Evolutionary conservation across 2,113 vertebrate genomes (phyloP).

Genomic region (Chauna torquata): DNA sequence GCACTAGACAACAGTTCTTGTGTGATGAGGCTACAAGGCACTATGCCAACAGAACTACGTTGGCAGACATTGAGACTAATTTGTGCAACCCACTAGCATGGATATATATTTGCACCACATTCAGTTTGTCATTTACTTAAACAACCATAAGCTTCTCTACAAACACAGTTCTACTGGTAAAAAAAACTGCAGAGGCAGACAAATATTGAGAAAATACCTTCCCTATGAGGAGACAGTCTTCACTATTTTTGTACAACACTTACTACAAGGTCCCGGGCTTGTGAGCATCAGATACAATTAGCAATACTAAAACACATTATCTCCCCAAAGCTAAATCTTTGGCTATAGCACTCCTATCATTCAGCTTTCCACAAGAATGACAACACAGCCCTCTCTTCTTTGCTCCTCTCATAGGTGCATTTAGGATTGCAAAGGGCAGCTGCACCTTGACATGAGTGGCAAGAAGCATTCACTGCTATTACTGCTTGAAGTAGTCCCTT

Average conservation of each 20-base stretch:
- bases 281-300: neutral
- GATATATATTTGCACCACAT: neutral
- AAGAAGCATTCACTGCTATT: neutral
- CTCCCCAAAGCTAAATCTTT: neutral
- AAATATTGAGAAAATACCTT: neutral
- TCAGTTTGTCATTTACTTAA: slow-evolving; percentile 10
- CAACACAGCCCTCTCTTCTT: neutral
- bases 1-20: slow-evolving; percentile 7
- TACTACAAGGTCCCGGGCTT: neutral
- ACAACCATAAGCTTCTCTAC: neutral
- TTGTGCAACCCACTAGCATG: neutral
- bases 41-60: neutral
- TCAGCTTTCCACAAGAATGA: neutral
- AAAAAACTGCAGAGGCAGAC: neutral
- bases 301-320: neutral
- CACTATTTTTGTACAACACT: neutral
- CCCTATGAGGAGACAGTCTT: neutral
- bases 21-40: neutral
- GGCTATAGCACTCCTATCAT: fast-evolving
- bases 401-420: neutral
- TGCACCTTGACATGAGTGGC: neutral
- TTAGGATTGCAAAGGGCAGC: neutral
- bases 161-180: neutral
- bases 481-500: neutral
- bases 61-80: slow-evolving; percentile 3